Evolutionary conservation across 2,888 invertebrate genomes (phyloP).

Genomic region (Pantelozetes paolii): DNA sequence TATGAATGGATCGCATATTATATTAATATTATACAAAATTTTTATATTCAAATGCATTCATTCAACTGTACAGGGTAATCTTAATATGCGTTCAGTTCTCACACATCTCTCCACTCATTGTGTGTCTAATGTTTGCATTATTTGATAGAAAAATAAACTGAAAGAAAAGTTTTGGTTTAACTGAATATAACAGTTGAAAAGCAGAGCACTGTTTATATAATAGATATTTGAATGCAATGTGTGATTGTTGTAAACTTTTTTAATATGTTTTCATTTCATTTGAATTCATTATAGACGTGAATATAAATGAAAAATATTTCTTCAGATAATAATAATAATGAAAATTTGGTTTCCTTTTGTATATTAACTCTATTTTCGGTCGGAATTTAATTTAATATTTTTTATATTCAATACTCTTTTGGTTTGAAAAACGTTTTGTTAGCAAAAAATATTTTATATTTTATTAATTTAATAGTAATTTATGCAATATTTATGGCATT

Average conservation of each 20-base stretch:
- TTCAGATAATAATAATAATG: background rate
- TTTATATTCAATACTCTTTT: background rate
- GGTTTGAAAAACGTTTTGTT: background rate
- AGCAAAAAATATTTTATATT: background rate
- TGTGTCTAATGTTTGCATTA: background rate
- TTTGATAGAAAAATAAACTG: constrained; percentile 12
- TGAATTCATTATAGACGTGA: constrained; percentile 8
- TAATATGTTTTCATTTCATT: constrained; percentile 36
- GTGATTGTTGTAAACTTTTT: constrained; percentile 24
- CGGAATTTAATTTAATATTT: constrained; percentile 23
- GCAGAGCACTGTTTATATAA: background rate
- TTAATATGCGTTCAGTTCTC: constrained; percentile 17
- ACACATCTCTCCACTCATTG: background rate
- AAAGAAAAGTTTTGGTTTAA: background rate
- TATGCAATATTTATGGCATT: background rate
- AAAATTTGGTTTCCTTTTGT: background rate
- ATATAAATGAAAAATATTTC: background rate
- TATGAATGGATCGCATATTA: constrained; percentile 10
- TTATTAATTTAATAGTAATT: background rate
- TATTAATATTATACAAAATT: constrained; percentile 7
- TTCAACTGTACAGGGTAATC: no score
- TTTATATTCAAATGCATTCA: constrained; percentile 34
- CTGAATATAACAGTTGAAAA: background rate
- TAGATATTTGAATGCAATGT: background rate
- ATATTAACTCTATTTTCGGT: constrained; percentile 5